A percentile compares a stretch with the other conserved stretches of the same genome.
phyloP scores from a whole-genome alignment of 2,113 vertebrate species.

The Tiliqua scincoides region DNA sequence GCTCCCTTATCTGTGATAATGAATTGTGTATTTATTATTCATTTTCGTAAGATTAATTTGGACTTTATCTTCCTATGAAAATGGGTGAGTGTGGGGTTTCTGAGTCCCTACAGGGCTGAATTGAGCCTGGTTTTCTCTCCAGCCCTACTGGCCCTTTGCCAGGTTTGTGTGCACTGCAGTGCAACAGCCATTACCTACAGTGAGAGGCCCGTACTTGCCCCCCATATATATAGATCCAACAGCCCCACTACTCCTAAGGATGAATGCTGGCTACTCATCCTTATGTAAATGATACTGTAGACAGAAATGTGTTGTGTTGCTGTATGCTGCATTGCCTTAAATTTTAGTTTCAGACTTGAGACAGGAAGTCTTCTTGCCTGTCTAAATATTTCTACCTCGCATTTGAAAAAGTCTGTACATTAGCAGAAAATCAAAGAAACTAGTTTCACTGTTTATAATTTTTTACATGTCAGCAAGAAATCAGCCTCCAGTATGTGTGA shows the following conservation, averaged over 20 bases:
- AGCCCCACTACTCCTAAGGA: not conserved
- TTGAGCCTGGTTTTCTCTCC: not conserved
- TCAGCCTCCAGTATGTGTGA: not conserved
- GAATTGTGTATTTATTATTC: no score
- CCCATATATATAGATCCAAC: not conserved
- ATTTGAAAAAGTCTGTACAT: no score
- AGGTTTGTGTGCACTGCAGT: not conserved
- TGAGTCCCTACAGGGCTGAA: not conserved
- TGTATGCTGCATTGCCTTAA: no score
- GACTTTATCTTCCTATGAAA: not conserved
- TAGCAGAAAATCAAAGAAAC: no score
- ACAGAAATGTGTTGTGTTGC: no score
- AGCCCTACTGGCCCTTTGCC: not conserved
- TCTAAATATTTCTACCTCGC: no score
- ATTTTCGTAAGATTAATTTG: no score
- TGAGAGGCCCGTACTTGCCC: not conserved
- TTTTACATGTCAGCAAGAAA: no score
- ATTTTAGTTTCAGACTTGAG: no score
- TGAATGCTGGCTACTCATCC: not conserved
- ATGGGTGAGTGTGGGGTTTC: not conserved
- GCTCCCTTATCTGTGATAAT: no score
- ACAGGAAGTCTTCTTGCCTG: no score
- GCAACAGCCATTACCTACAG: not conserved
- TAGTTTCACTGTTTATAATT: no score
- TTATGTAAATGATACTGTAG: not conserved